Evolutionary conservation across 2,888 invertebrate species (phyloP).

Genomic region (Cremastobaeus sp.): DNA sequence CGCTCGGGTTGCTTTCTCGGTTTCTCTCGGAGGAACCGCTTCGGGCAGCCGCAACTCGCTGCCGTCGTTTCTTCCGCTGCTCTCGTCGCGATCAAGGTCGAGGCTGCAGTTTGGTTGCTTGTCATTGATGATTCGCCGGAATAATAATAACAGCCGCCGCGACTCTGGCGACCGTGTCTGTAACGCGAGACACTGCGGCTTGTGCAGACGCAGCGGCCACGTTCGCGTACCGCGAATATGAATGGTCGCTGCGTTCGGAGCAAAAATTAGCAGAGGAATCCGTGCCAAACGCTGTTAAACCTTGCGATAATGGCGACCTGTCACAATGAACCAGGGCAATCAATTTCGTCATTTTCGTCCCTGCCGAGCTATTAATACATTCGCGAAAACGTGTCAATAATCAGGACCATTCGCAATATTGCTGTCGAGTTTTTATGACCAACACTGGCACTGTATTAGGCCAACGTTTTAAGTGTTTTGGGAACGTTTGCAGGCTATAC

Average conservation of each 20-base stretch:
- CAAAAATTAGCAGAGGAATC: constrained; percentile 14
- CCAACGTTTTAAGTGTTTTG: too few relatives aligned
- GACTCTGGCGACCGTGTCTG: constrained; percentile 12
- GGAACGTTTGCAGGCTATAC: too few relatives aligned
- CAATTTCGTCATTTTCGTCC: constrained; percentile 4
- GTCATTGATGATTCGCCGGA: constrained; percentile 39
- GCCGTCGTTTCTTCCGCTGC: constrained; percentile 9
- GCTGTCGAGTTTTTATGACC: too few relatives aligned
- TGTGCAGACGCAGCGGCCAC: constrained; percentile 20
- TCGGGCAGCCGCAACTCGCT: constrained; percentile 25
- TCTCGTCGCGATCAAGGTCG: constrained; percentile 48
- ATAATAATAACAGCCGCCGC: constrained; percentile 19
- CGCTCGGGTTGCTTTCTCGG: background rate
- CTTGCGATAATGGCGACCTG: constrained; percentile 1
- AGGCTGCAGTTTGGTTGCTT: constrained; percentile 44
- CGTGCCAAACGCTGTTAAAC: constrained; percentile 19
- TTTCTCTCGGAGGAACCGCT: background rate
- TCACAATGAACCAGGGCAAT: background rate
- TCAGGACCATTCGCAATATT: too few relatives aligned
- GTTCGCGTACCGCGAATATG: constrained; percentile 15
- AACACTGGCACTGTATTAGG: too few relatives aligned
- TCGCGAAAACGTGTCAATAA: too few relatives aligned
- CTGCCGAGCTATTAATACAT: too few relatives aligned
- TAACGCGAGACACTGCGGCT: constrained; percentile 22
- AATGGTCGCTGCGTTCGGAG: constrained; percentile 7